A percentile compares a stretch with the other conserved stretches of the same genome.
Evolutionary conservation across 2,113 vertebrate species (phyloP).

Genomic region (Ctenomys sociabilis): DNA sequence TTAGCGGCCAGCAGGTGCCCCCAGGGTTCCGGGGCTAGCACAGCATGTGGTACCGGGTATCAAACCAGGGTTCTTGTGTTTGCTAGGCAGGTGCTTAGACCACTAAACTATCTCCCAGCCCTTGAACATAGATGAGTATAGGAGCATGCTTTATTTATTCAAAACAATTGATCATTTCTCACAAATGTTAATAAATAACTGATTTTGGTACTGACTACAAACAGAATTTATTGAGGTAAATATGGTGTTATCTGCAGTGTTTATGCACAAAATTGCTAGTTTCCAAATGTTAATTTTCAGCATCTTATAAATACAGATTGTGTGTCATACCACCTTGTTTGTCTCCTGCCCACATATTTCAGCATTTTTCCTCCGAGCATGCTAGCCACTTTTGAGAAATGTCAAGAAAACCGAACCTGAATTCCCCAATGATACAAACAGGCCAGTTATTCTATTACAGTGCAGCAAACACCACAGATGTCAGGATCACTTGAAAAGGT

Average conservation of each 20-base stretch:
- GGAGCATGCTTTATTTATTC: background rate
- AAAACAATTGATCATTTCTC: background rate
- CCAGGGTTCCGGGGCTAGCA: too few species aligned
- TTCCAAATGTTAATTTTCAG: background rate
- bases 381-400: background rate
- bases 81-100: too few species aligned
- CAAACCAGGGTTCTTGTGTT: too few species aligned
- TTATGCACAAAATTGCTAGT: background rate
- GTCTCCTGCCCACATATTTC: background rate
- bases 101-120: background rate
- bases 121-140: background rate
- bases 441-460: conserved; percentile 27
- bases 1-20: too few species aligned
- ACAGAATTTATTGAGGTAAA: background rate
- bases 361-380: background rate
- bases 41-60: too few species aligned
- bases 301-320: background rate
- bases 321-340: background rate
- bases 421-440: background rate
- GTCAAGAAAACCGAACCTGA: background rate
- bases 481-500: conserved; percentile 4
- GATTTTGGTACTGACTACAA: background rate
- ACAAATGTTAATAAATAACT: background rate
- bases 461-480: background rate
- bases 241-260: background rate